Evolutionary conservation across 2,113 vertebrate species (phyloP).

Genomic region (Calcarius ornatus): DNA sequence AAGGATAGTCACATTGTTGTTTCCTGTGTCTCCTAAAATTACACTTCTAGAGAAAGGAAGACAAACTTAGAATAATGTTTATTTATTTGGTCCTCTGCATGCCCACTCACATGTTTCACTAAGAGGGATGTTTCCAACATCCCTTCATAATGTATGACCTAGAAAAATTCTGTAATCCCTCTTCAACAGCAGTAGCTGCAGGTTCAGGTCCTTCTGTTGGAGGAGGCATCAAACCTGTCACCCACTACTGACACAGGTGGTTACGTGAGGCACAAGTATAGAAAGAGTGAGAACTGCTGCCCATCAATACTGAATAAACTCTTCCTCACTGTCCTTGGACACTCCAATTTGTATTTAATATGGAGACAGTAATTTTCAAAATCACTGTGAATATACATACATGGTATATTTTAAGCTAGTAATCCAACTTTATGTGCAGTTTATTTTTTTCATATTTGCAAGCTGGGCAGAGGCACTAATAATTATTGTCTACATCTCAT

Average conservation of each 20-base stretch:
- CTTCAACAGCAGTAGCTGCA: neutral
- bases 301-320: neutral
- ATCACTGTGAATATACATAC: neutral
- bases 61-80: neutral
- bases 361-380: neutral
- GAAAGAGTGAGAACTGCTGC: neutral
- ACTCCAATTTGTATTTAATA: neutral
- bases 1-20: neutral
- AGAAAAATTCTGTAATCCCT: neutral
- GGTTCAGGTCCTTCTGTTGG: neutral
- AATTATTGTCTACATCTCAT: neutral
- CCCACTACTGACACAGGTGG: neutral
- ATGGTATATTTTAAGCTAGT: neutral
- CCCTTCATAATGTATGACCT: neutral
- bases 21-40: neutral
- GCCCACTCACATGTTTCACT: neutral
- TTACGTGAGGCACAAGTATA: neutral
- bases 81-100: neutral
- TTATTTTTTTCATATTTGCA: neutral
- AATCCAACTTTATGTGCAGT: neutral
- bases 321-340: neutral
- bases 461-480: neutral
- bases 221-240: neutral
- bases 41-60: neutral
- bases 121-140: neutral